Percentiles rank a stretch among this genome's conserved stretches.
These are phyloP conservation scores for Dreissena polymorpha DNA, from an alignment of 1,140 invertebrate species.

Conservation along the genomic window DNA sequence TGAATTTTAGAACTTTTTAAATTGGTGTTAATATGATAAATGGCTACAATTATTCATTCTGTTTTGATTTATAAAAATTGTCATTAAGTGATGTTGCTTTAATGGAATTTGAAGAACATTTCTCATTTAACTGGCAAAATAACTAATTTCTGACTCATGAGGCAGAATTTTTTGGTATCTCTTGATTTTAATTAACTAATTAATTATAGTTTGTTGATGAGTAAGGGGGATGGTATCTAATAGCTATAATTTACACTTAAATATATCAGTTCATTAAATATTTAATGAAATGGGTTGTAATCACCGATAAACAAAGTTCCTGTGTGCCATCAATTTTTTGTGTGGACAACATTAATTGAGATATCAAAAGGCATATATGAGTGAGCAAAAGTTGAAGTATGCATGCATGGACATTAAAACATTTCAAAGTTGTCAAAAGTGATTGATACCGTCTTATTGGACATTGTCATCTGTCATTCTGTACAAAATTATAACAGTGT, in stretches of 20 bases:
- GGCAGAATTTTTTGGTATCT: constrained; percentile 12
- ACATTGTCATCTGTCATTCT: constrained; percentile 32
- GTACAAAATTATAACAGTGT: constrained; percentile 35
- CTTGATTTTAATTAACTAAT: constrained; percentile 52
- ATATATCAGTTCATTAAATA: constrained; percentile 10
- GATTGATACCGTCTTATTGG: constrained; percentile 18
- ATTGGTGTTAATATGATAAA: no score
- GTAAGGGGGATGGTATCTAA: constrained; percentile 24
- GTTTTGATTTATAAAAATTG: background rate
- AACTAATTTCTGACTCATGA: constrained; percentile 28
- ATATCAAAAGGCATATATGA: constrained; percentile 8
- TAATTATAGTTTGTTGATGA: constrained; percentile 48
- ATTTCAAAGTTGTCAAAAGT: constrained; percentile 10
- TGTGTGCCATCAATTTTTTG: no score
- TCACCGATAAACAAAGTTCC: no score
- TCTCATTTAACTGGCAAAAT: constrained; percentile 6
- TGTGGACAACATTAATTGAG: background rate
- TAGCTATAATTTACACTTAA: background rate
- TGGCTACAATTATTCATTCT: no score
- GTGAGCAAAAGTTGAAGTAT: constrained; percentile 9
- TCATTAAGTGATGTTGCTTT: background rate
- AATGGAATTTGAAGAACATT: constrained; percentile 28
- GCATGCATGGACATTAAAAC: constrained; percentile 43
- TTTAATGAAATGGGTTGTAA: no score
- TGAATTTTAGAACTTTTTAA: no score